Base-by-base conservation (phyloP, 2,888 invertebrate species). In the Formica aserva region DNA sequence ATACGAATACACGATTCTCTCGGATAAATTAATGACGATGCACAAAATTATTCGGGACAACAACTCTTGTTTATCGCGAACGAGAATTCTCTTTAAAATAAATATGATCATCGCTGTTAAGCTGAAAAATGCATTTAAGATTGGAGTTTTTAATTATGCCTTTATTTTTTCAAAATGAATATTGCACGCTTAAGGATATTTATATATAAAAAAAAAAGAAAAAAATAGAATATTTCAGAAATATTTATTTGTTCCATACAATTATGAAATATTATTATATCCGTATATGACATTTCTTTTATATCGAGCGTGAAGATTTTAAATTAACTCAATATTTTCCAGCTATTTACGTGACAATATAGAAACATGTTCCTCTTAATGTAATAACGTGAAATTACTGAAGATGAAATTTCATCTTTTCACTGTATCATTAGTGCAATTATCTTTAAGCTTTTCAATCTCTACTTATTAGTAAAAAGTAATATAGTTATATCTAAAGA, bases 391-490 rank as follows among this genome's bases (percentile, higher is more conserved):
- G 29, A 57, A 57, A 60, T 9, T 65, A 38, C 15, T 11, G n/a
- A 41, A 22, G 29, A 41, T 78, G 22, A 66, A 26, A 29, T 77
- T n/a, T 57, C 60, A 52, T 66, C 35, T 67, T 38, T 29, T 38
- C 38, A 29, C 15, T 67, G 18, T 18, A 35, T 48, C 6, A 45
- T 76, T 48, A 41, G 55, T 55, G 38, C n/a, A 67, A 77, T 77
- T 77, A 77, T 67, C 55, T n/a, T 67, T 8, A 55, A 77, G 26
- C n/a, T 26, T 15, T 55, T 11, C 11, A 67, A 77, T 77, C 8
- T 76, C 13, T 38, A 15, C n/a, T 52, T 29, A 77, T 76, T 52
- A 76, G 8, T 18, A 26, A 52, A 38, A 38, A 11, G 13, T 65
- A 22, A 65, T 13, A 11, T 67, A 77, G 26, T 69, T 69, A 45